Percentiles rank a stretch among this genome's conserved stretches.
These are phyloP conservation scores for Talpa occidentalis DNA, from an alignment of 2,113 vertebrate genomes.

Conservation along the genomic window DNA sequence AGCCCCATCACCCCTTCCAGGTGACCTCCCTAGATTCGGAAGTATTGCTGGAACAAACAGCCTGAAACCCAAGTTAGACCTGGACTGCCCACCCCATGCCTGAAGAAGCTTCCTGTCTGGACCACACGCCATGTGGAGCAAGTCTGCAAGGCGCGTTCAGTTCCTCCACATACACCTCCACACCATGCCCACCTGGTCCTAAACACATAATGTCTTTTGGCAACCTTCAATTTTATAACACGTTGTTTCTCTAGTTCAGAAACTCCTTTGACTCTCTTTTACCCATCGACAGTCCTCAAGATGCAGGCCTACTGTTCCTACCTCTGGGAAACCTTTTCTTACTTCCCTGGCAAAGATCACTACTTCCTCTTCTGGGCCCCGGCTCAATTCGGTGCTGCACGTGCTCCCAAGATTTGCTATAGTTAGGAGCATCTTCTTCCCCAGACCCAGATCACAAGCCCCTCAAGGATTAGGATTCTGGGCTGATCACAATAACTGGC, in stretches of 20 bases:
- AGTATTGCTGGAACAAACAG: neutral
- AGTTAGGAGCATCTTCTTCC: neutral
- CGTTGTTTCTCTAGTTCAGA: neutral
- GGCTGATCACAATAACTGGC: neutral
- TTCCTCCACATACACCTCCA: rapidly evolving
- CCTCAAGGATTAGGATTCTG: neutral
- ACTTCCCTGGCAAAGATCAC: neutral
- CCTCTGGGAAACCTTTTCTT: neutral
- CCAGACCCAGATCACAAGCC: neutral
- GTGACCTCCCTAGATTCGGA: neutral
- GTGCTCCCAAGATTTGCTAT: neutral
- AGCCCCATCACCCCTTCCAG: neutral
- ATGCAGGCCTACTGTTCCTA: neutral
- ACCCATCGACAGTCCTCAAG: neutral
- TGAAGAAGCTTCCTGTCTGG: neutral
- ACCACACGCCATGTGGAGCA: rapidly evolving
- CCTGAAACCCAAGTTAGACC: neutral
- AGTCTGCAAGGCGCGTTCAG: too few species aligned
- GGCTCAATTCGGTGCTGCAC: neutral
- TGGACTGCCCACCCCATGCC: neutral
- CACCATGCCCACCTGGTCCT: too few species aligned
- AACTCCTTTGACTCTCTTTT: neutral
- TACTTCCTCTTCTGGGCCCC: neutral
- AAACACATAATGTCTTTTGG: neutral
- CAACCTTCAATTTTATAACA: neutral